A percentile compares a stretch with the other conserved stretches of the same genome.
phyloP scores from a whole-genome alignment of 2,797 vertebrate genomes.

The Telmatherina bonti region DNA sequence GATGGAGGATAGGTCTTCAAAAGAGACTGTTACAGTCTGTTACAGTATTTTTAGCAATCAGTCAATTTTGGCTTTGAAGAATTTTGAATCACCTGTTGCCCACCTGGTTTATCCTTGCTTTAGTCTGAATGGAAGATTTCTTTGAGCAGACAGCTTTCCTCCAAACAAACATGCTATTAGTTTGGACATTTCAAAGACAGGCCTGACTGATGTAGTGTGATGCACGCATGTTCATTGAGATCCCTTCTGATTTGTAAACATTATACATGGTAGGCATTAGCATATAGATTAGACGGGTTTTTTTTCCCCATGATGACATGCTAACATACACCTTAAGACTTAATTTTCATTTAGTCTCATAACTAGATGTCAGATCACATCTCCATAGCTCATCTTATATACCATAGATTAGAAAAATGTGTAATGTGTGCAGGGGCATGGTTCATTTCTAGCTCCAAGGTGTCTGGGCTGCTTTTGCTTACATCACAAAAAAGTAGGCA shows the following conservation, averaged over 20 bases:
- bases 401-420: constrained; percentile 9
- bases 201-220: neutral
- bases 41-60: neutral
- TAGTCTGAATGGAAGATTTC: neutral
- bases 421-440: neutral
- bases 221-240: neutral
- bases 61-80: neutral
- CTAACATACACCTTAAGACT: neutral
- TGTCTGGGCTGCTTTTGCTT: constrained; percentile 27
- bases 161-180: neutral
- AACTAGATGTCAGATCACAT: neutral
- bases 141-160: neutral
- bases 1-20: neutral
- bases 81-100: neutral
- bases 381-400: neutral
- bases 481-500: constrained; percentile 38
- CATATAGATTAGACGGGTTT: constrained; percentile 15
- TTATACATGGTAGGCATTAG: neutral
- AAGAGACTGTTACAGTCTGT: too few relatives aligned
- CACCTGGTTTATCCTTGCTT: neutral
- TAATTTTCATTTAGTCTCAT: constrained; percentile 1
- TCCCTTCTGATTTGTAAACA: constrained; percentile 8
- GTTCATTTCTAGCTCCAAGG: constrained; percentile 8
- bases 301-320: neutral
- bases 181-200: neutral